Base-by-base conservation (phyloP, 2,113 vertebrate species). In the Silurus glanis region DNA sequence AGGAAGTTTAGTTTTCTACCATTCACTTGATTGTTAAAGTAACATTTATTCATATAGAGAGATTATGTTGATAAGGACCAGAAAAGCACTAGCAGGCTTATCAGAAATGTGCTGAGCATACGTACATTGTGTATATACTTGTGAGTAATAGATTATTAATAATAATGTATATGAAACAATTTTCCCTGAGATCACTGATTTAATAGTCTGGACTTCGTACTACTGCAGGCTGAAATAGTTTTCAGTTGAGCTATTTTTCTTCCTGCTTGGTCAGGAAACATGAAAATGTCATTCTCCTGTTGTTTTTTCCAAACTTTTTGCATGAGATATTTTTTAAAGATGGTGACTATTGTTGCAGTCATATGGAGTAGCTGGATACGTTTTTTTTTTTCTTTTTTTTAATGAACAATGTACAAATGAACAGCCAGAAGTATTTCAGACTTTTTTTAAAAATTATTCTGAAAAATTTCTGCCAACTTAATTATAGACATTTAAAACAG, bases 21-120 rank as follows among this genome's bases (percentile, higher is more conserved):
- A 45, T 86, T 72, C 16, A 53, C 55, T 37, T 64, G 74, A 47
- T 67, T 79, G n/a, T 56, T 58, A 67, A 59, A 86, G 14, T 61
- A 84, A 79, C 37, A 67, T 71, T 87, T 25, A 83, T 74, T 83
- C 56, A 75, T 47, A 55, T 66, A 62, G 59, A 84, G 85, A 84
- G 74, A 82, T 67, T 76, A 81, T 76, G 81, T 84, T 87, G 67
- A 82, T 74, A 78, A 83, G 89, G 89, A 90, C 89, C 89, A 89
- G 85, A 87, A 86, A 67, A 74, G 62, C 75, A 85, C 83, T 85
- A 61, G 61, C 25, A 87, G 53, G 55, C 85, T 72, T 80, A 19
- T 81, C 75, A 69, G 74, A 69, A 76, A 82, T 85, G 45, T 78
- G 61, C 71, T 89, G 45, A 83, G 82, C 71, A 83, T 49, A 59